Conservation (phyloP, 1,140 invertebrate species). For the Aradophagus sp. region DNA sequence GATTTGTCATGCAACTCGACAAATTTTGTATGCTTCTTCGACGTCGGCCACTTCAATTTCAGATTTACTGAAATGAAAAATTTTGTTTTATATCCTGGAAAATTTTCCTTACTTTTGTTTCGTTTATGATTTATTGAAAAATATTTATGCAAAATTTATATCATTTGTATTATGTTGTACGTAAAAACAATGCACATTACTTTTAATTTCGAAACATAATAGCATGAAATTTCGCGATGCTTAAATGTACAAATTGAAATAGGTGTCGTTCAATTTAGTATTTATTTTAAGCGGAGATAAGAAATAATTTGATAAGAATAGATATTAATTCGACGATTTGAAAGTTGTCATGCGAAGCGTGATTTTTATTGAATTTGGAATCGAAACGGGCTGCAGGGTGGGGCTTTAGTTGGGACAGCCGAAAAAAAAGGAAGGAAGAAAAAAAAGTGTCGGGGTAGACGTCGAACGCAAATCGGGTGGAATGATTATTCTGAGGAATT, state of each 20-base stretch:
- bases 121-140: too few relatives aligned
- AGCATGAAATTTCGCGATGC: slow-evolving; percentile 2
- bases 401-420: neutral
- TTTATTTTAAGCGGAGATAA: slow-evolving; percentile 37
- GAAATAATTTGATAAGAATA: slow-evolving; percentile 49
- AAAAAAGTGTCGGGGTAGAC: slow-evolving; percentile 44
- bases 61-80: too few relatives aligned
- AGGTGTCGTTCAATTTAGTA: slow-evolving; percentile 36
- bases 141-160: too few relatives aligned
- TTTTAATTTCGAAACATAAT: slow-evolving; percentile 1
- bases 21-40: too few relatives aligned
- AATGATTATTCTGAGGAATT: slow-evolving; percentile 63
- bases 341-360: slow-evolving; percentile 52
- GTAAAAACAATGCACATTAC: neutral
- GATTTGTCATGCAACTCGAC: too few relatives aligned
- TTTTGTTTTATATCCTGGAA: too few relatives aligned
- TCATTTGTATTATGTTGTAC: too few relatives aligned
- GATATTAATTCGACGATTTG: slow-evolving; percentile 53
- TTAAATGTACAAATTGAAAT: slow-evolving; percentile 20
- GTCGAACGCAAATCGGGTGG: slow-evolving; percentile 47
- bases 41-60: too few relatives aligned
- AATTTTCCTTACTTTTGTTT: too few relatives aligned
- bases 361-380: slow-evolving; percentile 54
- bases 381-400: slow-evolving; percentile 15
- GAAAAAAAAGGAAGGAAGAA: slow-evolving; percentile 11